A percentile compares a stretch with the other conserved stretches of the same genome.
These are phyloP conservation scores for Dipodomys ordii DNA, from an alignment of 2,113 vertebrate genomes.

Conservation along the genomic window DNA sequence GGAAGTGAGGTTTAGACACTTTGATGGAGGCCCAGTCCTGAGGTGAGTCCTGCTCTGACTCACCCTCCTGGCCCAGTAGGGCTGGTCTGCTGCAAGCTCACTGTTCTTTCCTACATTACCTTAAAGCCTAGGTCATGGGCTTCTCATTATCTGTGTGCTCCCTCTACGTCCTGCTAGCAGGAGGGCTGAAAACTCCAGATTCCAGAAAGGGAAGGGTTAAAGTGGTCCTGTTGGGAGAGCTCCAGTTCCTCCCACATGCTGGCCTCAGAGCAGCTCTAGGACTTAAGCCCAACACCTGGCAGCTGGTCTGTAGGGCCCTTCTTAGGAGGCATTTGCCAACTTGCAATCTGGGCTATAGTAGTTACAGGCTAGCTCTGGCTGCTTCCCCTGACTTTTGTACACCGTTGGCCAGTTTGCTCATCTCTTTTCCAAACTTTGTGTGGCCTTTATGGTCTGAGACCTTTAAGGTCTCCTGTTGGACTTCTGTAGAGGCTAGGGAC, in stretches of 20 bases:
- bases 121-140: neutral
- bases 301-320: neutral
- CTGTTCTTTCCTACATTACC: neutral
- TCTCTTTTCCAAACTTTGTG: neutral
- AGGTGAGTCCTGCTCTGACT: neutral
- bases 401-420: slow-evolving; percentile 14
- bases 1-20: slow-evolving; percentile 7
- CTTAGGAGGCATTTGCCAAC: neutral
- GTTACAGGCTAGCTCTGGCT: neutral
- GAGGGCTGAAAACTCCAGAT: neutral
- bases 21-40: neutral
- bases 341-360: neutral
- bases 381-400: slow-evolving; percentile 21
- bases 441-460: slow-evolving; percentile 10
- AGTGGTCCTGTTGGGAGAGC: neutral
- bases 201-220: slow-evolving; percentile 18
- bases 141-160: neutral
- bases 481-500: neutral
- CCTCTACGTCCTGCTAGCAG: neutral
- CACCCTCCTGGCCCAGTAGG: neutral
- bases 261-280: neutral
- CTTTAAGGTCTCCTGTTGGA: neutral
- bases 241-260: neutral
- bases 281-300: neutral
- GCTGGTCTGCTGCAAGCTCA: neutral